A percentile compares a stretch with the other conserved stretches of the same genome.
phyloP scores from a whole-genome alignment of 2,888 invertebrate genomes.

The Aphodius sticticus region DNA sequence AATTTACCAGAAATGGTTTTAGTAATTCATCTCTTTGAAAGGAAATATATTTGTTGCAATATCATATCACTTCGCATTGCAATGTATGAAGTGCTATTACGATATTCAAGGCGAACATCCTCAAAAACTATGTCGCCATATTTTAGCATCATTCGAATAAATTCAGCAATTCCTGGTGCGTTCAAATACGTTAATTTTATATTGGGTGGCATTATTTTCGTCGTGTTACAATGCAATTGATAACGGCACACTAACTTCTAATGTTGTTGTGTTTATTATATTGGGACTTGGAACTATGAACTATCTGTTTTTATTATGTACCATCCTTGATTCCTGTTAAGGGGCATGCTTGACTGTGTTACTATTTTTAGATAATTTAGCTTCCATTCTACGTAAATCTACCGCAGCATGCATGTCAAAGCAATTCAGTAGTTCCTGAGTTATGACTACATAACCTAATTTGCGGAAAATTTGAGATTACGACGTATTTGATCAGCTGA shows the following conservation, averaged over 20 bases:
- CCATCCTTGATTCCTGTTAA: background rate
- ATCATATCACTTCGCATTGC: too few relatives aligned
- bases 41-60: background rate
- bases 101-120: conserved; percentile 5
- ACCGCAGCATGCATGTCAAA: too few relatives aligned
- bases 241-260: background rate
- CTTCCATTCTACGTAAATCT: too few relatives aligned
- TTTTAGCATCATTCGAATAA: conserved; percentile 6
- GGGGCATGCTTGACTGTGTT: background rate
- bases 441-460: too few relatives aligned
- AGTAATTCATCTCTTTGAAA: conserved; percentile 5
- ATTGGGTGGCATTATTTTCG: background rate
- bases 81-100: too few relatives aligned
- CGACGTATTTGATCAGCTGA: too few relatives aligned
- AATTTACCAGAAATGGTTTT: too few relatives aligned
- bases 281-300: background rate
- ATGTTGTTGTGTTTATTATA: background rate
- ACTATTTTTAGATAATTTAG: background rate
- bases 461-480: too few relatives aligned
- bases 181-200: conserved; percentile 23
- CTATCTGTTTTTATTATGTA: too few relatives aligned
- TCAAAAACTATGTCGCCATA: conserved; percentile 12
- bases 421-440: too few relatives aligned
- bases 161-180: conserved; percentile 8
- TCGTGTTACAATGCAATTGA: background rate